Evolutionary conservation across 2,888 invertebrate species (phyloP).

Genomic region (Pterostichus madidus): DNA sequence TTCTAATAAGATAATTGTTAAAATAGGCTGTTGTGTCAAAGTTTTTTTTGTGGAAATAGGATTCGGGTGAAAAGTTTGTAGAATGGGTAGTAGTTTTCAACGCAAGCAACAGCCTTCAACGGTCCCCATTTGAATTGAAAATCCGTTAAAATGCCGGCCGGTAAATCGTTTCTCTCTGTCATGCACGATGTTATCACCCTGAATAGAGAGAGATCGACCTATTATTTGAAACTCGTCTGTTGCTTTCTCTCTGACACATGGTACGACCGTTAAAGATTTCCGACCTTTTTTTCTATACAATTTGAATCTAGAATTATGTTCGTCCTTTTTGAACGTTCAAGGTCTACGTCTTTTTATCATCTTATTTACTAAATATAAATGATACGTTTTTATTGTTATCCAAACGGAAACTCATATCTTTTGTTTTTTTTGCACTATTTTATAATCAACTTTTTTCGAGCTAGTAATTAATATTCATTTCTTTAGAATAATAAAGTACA

Average conservation of each 20-base stretch:
- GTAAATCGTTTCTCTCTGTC: slow-evolving; percentile 49
- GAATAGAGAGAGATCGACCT: slow-evolving; percentile 57
- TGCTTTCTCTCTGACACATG: slow-evolving; percentile 63
- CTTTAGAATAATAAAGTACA: no score
- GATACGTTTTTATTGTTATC: slow-evolving; percentile 11
- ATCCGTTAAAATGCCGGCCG: slow-evolving; percentile 61
- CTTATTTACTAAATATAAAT: background rate
- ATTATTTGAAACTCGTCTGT: slow-evolving; percentile 54
- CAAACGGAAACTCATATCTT: slow-evolving; percentile 8
- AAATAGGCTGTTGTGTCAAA: slow-evolving; percentile 8
- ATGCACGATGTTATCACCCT: slow-evolving; percentile 36
- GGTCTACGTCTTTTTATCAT: slow-evolving; percentile 1
- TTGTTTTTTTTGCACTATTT: slow-evolving; percentile 1
- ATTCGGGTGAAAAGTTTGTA: slow-evolving; percentile 14
- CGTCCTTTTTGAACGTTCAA: slow-evolving; percentile 41
- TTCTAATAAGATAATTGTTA: background rate
- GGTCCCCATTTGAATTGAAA: slow-evolving; percentile 61
- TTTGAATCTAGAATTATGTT: slow-evolving; percentile 8
- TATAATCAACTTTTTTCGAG: no score
- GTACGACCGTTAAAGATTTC: slow-evolving; percentile 46
- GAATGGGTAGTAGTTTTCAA: slow-evolving; percentile 41
- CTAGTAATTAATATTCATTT: no score
- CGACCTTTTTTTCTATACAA: slow-evolving; percentile 33
- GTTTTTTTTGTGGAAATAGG: slow-evolving; percentile 3
- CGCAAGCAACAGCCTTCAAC: slow-evolving; percentile 41